Evolutionary conservation across 2,888 invertebrate genomes (phyloP).

Genomic region (Eupithecia subfuscata): DNA sequence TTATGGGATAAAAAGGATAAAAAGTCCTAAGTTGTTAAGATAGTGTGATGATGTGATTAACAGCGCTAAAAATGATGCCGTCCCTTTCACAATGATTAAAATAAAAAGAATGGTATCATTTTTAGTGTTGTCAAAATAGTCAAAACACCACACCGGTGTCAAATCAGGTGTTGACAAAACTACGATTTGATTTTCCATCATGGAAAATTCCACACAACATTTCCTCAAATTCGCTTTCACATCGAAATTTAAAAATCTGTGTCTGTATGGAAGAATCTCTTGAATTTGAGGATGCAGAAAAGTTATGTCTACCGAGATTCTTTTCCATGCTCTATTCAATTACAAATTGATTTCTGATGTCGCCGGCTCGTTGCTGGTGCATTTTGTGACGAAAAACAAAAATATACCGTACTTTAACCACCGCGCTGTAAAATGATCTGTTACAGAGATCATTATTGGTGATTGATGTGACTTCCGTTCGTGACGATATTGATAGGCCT

Average conservation of each 20-base stretch:
- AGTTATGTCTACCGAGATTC: not conserved
- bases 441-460: constrained; percentile 51
- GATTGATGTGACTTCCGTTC: constrained; percentile 54
- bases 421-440: constrained; percentile 54
- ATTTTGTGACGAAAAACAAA: constrained; percentile 55
- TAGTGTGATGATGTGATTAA: no score
- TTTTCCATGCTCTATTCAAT: constrained; percentile 20
- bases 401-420: constrained; percentile 31
- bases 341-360: constrained; percentile 79
- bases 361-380: constrained; percentile 58
- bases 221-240: not conserved
- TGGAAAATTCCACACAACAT: not conserved
- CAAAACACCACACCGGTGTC: no score
- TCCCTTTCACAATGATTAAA: no score
- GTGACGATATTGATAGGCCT: not conserved
- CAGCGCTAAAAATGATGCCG: no score
- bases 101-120: no score
- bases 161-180: no score
- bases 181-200: not conserved
- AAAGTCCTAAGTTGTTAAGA: no score
- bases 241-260: not conserved
- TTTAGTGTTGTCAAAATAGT: no score
- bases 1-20: no score
- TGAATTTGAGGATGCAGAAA: not conserved
- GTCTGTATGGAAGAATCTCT: not conserved